phyloP scores from a whole-genome alignment of 2,797 vertebrate genomes.

The Amblyraja radiata region DNA sequence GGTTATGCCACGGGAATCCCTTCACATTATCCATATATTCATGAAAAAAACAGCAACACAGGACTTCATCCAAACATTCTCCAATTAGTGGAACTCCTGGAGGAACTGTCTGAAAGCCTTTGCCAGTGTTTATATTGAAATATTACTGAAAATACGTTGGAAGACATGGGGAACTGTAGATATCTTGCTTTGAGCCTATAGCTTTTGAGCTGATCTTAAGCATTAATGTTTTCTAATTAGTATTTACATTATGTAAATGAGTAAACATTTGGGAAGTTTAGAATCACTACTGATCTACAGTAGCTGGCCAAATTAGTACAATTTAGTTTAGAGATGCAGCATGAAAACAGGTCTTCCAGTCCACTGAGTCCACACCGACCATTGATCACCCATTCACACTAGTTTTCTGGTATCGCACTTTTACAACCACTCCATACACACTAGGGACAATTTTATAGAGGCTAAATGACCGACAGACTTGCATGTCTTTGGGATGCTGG shows the following conservation, averaged over 20 bases:
- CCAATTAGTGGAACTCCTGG: not conserved
- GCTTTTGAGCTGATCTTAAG: not conserved
- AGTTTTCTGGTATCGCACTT: too few relatives aligned
- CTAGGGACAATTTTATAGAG: too few relatives aligned
- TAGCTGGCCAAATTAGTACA: not conserved
- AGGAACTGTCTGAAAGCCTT: not conserved
- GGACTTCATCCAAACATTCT: not conserved
- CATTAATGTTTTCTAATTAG: not conserved
- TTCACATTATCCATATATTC: not conserved
- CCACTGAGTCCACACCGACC: too few relatives aligned
- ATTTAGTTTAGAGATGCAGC: too few relatives aligned
- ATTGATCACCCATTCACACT: too few relatives aligned
- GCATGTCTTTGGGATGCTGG: too few relatives aligned
- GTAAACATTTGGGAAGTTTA: not conserved
- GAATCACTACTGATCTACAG: not conserved
- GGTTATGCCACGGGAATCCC: not conserved
- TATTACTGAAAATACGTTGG: not conserved
- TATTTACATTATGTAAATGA: not conserved
- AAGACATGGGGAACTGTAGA: not conserved
- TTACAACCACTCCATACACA: too few relatives aligned
- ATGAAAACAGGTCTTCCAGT: too few relatives aligned
- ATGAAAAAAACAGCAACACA: not conserved
- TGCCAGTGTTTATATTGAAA: not conserved
- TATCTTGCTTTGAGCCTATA: not conserved
- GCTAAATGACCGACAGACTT: too few relatives aligned